Conservation (phyloP, 2,888 invertebrate species). For the Cephus pygmeus region DNA sequence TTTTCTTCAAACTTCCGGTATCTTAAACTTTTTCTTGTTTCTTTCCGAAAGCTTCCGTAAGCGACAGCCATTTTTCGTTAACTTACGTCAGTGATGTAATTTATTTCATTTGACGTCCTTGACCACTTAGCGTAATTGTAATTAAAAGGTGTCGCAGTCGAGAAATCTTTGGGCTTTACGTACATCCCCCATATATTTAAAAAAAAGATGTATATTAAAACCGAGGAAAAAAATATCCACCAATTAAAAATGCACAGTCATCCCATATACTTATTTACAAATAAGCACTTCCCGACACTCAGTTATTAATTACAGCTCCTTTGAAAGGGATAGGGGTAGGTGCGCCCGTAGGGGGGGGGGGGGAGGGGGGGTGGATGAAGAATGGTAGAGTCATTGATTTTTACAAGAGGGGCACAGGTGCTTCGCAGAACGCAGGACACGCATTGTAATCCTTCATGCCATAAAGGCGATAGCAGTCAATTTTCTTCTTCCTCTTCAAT, state of each 20-base stretch:
- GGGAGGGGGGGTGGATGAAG: background rate
- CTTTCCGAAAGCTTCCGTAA: background rate
- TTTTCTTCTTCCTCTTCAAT: slow-evolving; percentile 2
- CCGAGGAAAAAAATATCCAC: background rate
- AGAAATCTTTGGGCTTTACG: background rate
- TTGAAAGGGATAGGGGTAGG: background rate
- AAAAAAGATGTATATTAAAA: background rate
- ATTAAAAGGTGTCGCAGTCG: background rate
- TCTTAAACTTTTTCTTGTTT: background rate
- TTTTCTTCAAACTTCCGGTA: background rate
- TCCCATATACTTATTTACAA: background rate
- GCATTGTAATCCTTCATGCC: background rate
- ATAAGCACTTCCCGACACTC: background rate
- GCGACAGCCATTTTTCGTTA: background rate
- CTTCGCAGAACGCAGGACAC: background rate
- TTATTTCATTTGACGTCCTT: background rate
- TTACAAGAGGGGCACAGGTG: background rate
- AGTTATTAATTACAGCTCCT: background rate
- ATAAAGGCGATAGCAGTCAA: background rate
- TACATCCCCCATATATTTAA: background rate
- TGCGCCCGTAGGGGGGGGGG: background rate
- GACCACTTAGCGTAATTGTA: background rate
- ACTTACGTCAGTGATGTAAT: background rate
- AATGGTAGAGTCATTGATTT: background rate
- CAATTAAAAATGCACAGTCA: background rate